These are phyloP conservation scores for Sardinella longiceps DNA, from an alignment of 2,797 vertebrate species.

Conservation along the genomic window DNA sequence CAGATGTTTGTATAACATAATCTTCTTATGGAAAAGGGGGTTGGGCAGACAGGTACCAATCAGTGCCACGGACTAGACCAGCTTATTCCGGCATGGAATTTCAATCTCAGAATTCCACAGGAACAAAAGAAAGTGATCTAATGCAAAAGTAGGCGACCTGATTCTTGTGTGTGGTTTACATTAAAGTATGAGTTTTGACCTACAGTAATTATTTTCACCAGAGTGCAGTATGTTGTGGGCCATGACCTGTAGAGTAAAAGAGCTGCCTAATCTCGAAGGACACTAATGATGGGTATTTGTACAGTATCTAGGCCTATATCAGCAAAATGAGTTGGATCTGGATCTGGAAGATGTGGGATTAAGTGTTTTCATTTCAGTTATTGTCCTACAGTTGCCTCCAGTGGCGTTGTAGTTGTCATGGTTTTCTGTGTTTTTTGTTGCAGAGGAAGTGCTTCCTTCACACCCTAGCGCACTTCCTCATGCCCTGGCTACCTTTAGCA, in stretches of 20 bases:
- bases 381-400: background rate
- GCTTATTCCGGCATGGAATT: background rate
- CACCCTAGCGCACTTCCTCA: background rate
- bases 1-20: constrained; percentile 5
- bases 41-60: background rate
- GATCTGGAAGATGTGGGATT: background rate
- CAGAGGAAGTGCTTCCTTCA: background rate
- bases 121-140: background rate
- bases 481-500: no score
- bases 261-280: no score
- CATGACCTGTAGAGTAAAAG: background rate
- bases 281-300: no score
- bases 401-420: background rate
- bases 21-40: background rate
- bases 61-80: background rate
- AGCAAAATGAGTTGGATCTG: background rate
- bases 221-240: background rate
- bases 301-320: no score
- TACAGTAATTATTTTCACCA: no score
- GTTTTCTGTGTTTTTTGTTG: background rate
- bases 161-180: no score
- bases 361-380: background rate
- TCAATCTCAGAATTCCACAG: no score
- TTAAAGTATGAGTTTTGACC: no score
- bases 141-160: background rate